phyloP scores from a whole-genome alignment of 1,140 invertebrate genomes.

The Drosophila prosaltans region DNA sequence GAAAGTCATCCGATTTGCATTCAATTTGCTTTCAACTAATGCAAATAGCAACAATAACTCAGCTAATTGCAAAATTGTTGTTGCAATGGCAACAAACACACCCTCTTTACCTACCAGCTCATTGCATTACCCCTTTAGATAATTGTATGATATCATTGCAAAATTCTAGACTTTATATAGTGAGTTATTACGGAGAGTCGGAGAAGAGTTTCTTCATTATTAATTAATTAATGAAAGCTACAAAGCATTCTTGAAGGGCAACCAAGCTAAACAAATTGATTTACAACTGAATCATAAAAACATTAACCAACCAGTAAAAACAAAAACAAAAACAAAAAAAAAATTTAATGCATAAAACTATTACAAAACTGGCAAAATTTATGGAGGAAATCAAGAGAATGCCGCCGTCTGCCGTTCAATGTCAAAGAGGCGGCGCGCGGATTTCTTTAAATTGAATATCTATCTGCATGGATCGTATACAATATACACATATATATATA shows the following conservation, averaged over 20 bases:
- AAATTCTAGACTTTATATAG: conserved; percentile 33
- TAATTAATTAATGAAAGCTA: conserved; percentile 21
- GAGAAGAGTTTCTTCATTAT: conserved; percentile 5
- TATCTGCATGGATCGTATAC: conserved; percentile 24
- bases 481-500: neutral
- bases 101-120: conserved; percentile 19
- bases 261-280: conserved; percentile 51
- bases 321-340: conserved; percentile 22
- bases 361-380: conserved; percentile 76
- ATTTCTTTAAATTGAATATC: conserved; percentile 55
- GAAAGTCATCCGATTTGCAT: conserved; percentile 44
- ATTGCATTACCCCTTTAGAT: conserved; percentile 4
- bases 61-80: conserved; percentile 54
- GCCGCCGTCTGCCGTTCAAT: conserved; percentile 61
- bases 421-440: conserved; percentile 48
- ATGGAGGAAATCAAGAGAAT: conserved; percentile 64
- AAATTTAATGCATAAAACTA: conserved; percentile 46
- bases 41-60: conserved; percentile 47
- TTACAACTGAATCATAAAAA: conserved; percentile 23
- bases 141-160: conserved; percentile 59
- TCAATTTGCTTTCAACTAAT: conserved; percentile 41
- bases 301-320: conserved; percentile 20
- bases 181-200: conserved; percentile 17
- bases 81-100: conserved; percentile 4
- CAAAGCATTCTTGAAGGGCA: conserved; percentile 37